Evolutionary conservation across 1,140 invertebrate species (phyloP).

Genomic region (Neodiprion lecontei): DNA sequence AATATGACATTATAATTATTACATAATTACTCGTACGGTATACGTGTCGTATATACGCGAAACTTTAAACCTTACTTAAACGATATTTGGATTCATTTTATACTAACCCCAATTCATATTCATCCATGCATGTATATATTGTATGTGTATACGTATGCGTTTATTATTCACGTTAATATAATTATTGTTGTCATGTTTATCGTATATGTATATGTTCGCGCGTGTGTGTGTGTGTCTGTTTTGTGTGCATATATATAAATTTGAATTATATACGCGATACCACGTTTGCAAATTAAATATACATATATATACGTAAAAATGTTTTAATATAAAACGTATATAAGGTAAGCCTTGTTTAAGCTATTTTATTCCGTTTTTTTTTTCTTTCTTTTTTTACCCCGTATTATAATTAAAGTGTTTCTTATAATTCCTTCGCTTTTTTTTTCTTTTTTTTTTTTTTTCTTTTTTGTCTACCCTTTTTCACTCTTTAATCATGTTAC

Average conservation of each 20-base stretch:
- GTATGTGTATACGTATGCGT: no score
- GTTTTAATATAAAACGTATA: background rate
- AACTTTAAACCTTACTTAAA: no score
- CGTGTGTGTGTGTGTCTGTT: no score
- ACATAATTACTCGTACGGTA: no score
- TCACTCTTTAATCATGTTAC: background rate
- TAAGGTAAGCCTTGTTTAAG: no score
- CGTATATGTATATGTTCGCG: background rate
- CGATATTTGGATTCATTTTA: no score
- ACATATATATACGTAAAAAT: conserved; percentile 2
- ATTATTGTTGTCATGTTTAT: no score
- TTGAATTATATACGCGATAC: conserved; percentile 21
- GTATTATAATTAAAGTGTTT: background rate
- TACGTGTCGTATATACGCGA: no score
- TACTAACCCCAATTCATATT: no score
- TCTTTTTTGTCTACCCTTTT: background rate
- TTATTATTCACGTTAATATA: no score
- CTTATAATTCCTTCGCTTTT: background rate
- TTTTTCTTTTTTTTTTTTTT: background rate
- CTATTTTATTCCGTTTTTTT: background rate
- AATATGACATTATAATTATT: no score
- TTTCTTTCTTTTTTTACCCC: background rate
- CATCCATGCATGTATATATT: no score
- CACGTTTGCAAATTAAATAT: conserved; percentile 21
- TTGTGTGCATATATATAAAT: conserved; percentile 1